Evolutionary conservation across 2,888 invertebrate species (phyloP).

Genomic region (Ethmia dodecea): DNA sequence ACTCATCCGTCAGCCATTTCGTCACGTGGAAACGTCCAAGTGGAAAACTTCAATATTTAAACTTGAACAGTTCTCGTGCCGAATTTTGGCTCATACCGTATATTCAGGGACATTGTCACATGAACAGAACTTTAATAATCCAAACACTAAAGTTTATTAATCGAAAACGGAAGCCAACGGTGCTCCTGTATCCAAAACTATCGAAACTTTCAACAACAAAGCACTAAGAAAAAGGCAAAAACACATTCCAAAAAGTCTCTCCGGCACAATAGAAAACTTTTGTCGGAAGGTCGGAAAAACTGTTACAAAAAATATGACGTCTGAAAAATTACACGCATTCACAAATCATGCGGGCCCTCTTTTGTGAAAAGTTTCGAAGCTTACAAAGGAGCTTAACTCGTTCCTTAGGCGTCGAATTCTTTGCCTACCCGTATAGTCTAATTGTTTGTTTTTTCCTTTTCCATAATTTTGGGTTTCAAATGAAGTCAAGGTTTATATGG

Average conservation of each 20-base stretch:
- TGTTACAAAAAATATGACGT: conserved; percentile 74
- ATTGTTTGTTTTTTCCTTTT: conserved; percentile 29
- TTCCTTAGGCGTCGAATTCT: conserved; percentile 55
- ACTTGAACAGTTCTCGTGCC: conserved; percentile 11
- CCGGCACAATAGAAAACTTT: conserved; percentile 68
- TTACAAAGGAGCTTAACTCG: conserved; percentile 65
- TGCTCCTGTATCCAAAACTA: conserved; percentile 49
- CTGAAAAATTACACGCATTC: conserved; percentile 77
- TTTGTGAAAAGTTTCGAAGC: conserved; percentile 64
- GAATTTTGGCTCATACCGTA: conserved; percentile 14
- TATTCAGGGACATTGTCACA: conserved; percentile 26
- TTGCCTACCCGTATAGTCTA: conserved; percentile 35
- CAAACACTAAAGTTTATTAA: conserved; percentile 42
- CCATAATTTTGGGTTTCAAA: no score
- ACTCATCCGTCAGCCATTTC: conserved; percentile 32
- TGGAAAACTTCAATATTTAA: conserved; percentile 21
- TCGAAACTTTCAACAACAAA: conserved; percentile 57
- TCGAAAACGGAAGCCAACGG: conserved; percentile 40
- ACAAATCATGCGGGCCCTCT: conserved; percentile 72
- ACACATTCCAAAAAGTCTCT: conserved; percentile 61
- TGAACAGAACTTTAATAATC: conserved; percentile 28
- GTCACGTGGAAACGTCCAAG: conserved; percentile 15
- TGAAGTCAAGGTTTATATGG: no score
- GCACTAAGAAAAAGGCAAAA: conserved; percentile 50
- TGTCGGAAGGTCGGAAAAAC: conserved; percentile 58